Percentiles rank a stretch among this genome's conserved stretches.
phyloP scores from a whole-genome alignment of 2,797 vertebrate species.

The Eleutherodactylus coqui region DNA sequence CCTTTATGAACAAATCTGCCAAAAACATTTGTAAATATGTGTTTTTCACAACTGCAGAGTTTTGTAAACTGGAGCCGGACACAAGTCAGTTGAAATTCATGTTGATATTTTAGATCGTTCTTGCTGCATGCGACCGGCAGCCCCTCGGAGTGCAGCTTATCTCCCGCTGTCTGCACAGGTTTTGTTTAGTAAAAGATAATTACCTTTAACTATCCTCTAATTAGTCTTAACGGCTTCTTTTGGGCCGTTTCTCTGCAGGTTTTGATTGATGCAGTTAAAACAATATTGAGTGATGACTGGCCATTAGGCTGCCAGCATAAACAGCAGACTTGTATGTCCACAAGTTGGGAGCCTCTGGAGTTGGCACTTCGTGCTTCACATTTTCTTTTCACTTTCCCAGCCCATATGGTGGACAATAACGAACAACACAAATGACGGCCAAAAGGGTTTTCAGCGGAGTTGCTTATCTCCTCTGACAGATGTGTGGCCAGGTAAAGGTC shows the following conservation, averaged over 20 bases:
- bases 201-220: slow-evolving; percentile 10
- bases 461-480: neutral
- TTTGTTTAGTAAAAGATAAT: slow-evolving; percentile 26
- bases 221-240: slow-evolving; percentile 19
- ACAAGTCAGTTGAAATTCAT: neutral
- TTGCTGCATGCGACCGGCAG: neutral
- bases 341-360: neutral
- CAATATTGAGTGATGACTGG: neutral
- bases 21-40: neutral
- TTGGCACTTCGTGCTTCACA: neutral
- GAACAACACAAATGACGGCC: no score
- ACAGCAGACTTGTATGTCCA: neutral
- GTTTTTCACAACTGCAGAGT: neutral
- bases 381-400: neutral
- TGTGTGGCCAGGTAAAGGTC: no score
- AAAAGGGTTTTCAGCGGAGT: neutral
- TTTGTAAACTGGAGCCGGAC: neutral
- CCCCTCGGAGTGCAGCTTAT: neutral
- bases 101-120: neutral
- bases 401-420: slow-evolving; percentile 2
- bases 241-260: slow-evolving; percentile 20
- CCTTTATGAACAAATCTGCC: neutral
- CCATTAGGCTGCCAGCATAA: neutral
- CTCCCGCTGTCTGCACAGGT: slow-evolving; percentile 30
- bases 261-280: slow-evolving; percentile 16